Percentiles rank a stretch among this genome's conserved stretches.
Conservation (phyloP, 2,888 invertebrate species). For the Adelognathus sp. region DNA sequence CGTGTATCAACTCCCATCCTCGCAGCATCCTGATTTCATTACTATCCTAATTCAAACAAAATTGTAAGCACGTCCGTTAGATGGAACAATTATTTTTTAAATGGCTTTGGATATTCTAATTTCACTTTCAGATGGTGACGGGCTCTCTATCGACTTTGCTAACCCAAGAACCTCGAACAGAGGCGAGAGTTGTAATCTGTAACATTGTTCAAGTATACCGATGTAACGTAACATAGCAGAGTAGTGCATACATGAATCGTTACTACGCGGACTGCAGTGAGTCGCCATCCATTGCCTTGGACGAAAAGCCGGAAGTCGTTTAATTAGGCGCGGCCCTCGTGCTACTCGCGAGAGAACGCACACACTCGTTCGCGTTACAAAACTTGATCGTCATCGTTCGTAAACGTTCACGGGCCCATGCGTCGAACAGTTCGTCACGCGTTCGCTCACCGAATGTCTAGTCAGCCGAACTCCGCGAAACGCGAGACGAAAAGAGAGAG, state of each 20-base stretch:
- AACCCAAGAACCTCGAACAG: conserved; percentile 61
- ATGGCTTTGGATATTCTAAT: conserved; percentile 73
- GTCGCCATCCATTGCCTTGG: conserved; percentile 24
- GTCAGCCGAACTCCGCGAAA: conserved; percentile 52
- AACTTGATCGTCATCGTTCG: conserved; percentile 21
- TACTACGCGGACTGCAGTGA: background rate
- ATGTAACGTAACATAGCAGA: background rate
- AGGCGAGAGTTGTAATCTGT: conserved; percentile 28
- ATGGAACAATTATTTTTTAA: too few relatives aligned
- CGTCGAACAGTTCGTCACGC: background rate
- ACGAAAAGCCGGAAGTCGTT: conserved; percentile 59
- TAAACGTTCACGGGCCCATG: background rate
- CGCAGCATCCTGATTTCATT: too few relatives aligned
- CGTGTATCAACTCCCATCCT: too few relatives aligned
- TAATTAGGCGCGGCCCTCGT: conserved; percentile 59
- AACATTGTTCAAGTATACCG: conserved; percentile 12
- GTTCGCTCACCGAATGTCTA: conserved; percentile 58
- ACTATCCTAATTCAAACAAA: too few relatives aligned
- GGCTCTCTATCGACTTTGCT: conserved; percentile 70
- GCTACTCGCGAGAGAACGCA: conserved; percentile 17
- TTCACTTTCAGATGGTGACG: conserved; percentile 79
- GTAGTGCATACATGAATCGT: background rate
- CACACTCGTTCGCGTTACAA: conserved; percentile 6
- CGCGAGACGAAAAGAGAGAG: background rate
- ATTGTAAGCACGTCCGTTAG: too few relatives aligned